Conservation (phyloP, 2,888 invertebrate species). For the Temnothorax unifasciatus region DNA sequence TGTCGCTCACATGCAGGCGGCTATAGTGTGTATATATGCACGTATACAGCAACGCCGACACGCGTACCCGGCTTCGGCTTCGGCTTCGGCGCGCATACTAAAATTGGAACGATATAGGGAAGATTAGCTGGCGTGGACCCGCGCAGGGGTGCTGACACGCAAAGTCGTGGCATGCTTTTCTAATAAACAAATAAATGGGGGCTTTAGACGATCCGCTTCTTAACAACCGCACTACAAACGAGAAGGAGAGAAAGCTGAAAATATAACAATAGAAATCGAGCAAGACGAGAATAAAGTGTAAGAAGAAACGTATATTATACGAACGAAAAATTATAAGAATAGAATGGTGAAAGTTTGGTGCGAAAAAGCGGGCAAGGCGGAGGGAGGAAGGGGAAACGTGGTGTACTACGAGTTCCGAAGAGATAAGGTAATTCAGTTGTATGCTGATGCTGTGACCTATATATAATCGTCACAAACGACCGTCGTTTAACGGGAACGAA, state of each 20-base stretch:
- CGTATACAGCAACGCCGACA: neutral
- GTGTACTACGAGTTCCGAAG: neutral
- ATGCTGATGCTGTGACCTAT: slow-evolving; percentile 26
- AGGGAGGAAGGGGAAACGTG: neutral
- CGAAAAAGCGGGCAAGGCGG: no score
- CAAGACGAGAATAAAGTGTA: neutral
- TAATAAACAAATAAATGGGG: neutral
- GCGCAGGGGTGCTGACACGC: neutral
- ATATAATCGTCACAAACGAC: slow-evolving; percentile 10
- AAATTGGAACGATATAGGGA: slow-evolving; percentile 44
- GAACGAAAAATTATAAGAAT: neutral
- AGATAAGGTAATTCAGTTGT: neutral
- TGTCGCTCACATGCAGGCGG: slow-evolving; percentile 40
- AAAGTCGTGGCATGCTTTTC: neutral
- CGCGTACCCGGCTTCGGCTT: slow-evolving; percentile 9
- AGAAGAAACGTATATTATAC: neutral
- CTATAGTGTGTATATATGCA: neutral
- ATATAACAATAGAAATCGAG: neutral
- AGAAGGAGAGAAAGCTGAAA: neutral
- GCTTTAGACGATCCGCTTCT: neutral
- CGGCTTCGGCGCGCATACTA: slow-evolving; percentile 32
- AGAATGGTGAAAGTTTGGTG: neutral
- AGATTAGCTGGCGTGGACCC: slow-evolving; percentile 23
- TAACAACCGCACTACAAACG: neutral
- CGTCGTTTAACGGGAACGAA: slow-evolving; percentile 47